phyloP scores from a whole-genome alignment of 2,888 invertebrate genomes.

The Coecobrya sp. region DNA sequence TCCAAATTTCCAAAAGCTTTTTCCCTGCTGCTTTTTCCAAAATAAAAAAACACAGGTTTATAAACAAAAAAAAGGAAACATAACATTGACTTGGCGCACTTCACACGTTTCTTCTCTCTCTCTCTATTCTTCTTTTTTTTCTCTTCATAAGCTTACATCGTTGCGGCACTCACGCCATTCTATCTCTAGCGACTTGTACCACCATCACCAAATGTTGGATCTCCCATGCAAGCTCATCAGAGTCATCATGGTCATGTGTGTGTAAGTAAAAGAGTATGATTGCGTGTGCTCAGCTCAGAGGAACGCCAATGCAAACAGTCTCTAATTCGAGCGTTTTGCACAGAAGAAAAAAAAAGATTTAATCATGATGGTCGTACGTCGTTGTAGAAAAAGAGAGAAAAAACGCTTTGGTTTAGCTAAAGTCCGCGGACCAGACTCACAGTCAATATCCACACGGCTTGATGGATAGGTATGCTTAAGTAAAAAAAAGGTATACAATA shows the following conservation, averaged over 20 bases:
- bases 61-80: conserved; percentile 26
- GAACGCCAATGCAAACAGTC: conserved; percentile 28
- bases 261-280: conserved; percentile 4
- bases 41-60: not conserved
- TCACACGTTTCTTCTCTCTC: not conserved
- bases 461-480: not conserved
- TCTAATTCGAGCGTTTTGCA: conserved; percentile 43
- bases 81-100: not conserved
- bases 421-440: not conserved
- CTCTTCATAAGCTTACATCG: not conserved
- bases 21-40: not conserved
- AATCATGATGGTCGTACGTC: not conserved
- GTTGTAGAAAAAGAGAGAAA: not conserved
- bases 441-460: no score
- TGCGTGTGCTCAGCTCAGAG: conserved; percentile 41
- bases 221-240: conserved; percentile 35
- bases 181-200: not conserved
- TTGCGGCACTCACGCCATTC: not conserved
- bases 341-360: conserved; percentile 33
- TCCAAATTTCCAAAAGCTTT: conserved; percentile 1
- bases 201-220: not conserved
- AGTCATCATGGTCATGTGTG: conserved; percentile 33
- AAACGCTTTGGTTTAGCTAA: not conserved
- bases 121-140: not conserved
- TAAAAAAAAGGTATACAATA: not conserved